Base-by-base conservation (phyloP, 92 coral and sea anemone species). In the Porites cylindrica region DNA sequence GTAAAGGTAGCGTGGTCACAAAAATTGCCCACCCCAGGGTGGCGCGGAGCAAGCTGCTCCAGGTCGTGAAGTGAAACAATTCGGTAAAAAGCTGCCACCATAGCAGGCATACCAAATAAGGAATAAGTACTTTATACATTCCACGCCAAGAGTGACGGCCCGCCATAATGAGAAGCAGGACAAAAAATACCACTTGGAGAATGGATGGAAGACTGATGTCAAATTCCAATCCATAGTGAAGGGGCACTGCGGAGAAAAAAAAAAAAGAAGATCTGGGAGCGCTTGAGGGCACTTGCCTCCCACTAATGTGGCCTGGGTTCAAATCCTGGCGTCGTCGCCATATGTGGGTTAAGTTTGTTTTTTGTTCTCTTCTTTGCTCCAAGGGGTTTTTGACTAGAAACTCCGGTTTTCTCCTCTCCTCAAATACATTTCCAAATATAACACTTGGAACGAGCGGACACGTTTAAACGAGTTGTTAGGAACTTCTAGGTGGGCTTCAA, bases 101-200 rank as follows among this genome's bases (percentile, higher is more conserved):
- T 2, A 94, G 67, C 6, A 94, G 90, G 53, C 97, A 94, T 43
- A 91, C 94, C 43, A 88, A 18, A 26, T 91, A 92, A 9, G 94
- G 94, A 59, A 91, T 77, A 43, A 91, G 85, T 83, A 93, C 92
- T 92, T 91, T 94, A 81, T 91, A 92, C 66, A 91, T 72, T 19
- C 97, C 97, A 18, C 86, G 92, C 97, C 97, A 94, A 21, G 97
- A 91, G 83, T 94, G 97, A 53, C 95, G 94, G 38, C 95, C 88
- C 5, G 91, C 97, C 95, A 94, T 94, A 68, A 89, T 79, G 51
- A 94, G 80, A 32, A 94, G 81, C 85, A 94, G 85, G 52, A 88
- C 93, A 9, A 94, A 81, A 77, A 94, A 91, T 18, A 82, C 86
- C 10, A 94, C 67, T 52, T 94, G 97, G 51, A 94, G 93, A 14